Evolutionary conservation across 2,113 vertebrate species (phyloP), one percentile per base, ranked within the genome.

Genomic region (Oryzias woworae): DNA sequence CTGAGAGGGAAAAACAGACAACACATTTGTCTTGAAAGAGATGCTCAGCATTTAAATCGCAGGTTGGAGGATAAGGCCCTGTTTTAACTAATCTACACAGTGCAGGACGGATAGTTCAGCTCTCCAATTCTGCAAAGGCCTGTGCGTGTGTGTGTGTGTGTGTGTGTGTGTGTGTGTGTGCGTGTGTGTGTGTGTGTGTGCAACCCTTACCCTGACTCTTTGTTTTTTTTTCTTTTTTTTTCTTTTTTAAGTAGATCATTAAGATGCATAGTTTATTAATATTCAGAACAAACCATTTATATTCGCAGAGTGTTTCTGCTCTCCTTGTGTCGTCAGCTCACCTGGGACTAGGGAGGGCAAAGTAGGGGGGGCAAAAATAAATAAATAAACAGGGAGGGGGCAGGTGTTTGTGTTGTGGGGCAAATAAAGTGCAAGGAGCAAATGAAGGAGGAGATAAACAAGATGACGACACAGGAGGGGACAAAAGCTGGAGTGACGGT

Each of bases 321-420:
- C 81, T 88, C 85, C 89, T 90, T 86, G 89, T 91, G 87, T 91
- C 87, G 75, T 91, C 87, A 90, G 88, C 87, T 91, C 90, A 91
- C 90, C 87, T 90, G 92, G 91, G 91, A 90, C 73, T 53, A 78
- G 82, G 83, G 78, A 82, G 86, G 84, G 85, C 80, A 83, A 75
- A 56, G 66, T 82, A 73, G 76, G 69, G 20, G 55, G 68, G 8
- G 28, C 26, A 17, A 44, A 57, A 43, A 56, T 8, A 17, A 16
- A 43, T 3, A 8, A 28, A 28, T 1, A 16, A 44, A 42, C 57
- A 61, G 66, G n/a, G 24, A 51, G 68, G 58, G 62, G 72, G 59
- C 53, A n/a, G 61, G 23, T 23, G 20, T 42, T 44, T 52, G 43
- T 26, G 22, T 17, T 16, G 26, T 24, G 47, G 77, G 67, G 51